Conservation (phyloP, 2,113 vertebrate genomes). For the Gadus chalcogrammus region DNA sequence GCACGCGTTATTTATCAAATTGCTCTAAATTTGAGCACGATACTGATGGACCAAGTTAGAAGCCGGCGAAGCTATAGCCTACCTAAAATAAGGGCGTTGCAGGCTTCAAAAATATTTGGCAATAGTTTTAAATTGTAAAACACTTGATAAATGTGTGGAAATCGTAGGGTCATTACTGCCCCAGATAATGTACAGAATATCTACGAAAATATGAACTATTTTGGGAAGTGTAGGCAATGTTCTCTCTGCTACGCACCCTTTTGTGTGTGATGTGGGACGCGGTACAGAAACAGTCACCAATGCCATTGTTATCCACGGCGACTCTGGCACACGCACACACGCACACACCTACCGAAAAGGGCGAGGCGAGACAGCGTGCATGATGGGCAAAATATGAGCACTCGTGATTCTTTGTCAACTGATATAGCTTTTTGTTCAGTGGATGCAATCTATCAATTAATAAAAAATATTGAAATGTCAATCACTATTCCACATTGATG, state of each 20-base stretch:
- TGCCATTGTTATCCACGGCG: slow-evolving; percentile 64
- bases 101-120: background rate
- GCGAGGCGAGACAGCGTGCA: slow-evolving; percentile 60
- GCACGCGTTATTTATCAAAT: too few species aligned
- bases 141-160: too few species aligned
- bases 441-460: background rate
- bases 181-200: too few species aligned
- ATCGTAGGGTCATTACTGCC: too few species aligned
- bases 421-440: slow-evolving; percentile 12
- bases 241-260: background rate
- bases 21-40: too few species aligned
- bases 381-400: slow-evolving; percentile 27
- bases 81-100: background rate
- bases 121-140: background rate
- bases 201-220: too few species aligned
- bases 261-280: slow-evolving; percentile 27
- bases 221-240: background rate
- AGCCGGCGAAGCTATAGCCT: background rate
- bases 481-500: background rate
- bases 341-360: slow-evolving; percentile 52
- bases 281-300: slow-evolving; percentile 37
- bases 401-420: slow-evolving; percentile 49
- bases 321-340: slow-evolving; percentile 28
- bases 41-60: too few species aligned
- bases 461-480: background rate